Evolutionary conservation across 2,797 vertebrate species (phyloP).

Genomic region (Pterois miles): DNA sequence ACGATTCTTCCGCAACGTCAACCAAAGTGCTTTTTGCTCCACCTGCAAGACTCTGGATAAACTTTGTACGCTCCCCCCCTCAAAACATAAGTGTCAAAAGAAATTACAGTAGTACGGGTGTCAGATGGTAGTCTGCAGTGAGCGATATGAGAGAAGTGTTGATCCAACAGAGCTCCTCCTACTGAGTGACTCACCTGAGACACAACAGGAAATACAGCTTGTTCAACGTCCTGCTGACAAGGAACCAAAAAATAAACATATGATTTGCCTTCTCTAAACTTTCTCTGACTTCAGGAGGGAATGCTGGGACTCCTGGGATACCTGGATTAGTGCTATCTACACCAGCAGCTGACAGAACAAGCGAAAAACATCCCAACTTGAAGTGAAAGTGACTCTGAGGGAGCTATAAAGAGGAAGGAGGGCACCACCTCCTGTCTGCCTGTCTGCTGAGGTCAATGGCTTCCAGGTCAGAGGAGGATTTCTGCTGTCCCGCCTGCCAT

Average conservation of each 20-base stretch:
- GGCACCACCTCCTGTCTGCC: neutral
- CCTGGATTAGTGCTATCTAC: neutral
- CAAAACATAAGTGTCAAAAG: neutral
- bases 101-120: neutral
- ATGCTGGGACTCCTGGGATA: neutral
- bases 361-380: neutral
- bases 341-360: neutral
- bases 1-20: too few relatives aligned
- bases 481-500: slow-evolving; percentile 20
- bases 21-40: neutral
- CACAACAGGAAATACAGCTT: slow-evolving; percentile 2
- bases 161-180: slow-evolving; percentile 12
- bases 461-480: slow-evolving; percentile 10
- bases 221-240: neutral
- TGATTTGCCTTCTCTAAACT: neutral
- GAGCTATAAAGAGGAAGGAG: neutral
- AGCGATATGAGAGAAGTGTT: too few relatives aligned
- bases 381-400: neutral
- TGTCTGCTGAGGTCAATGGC: slow-evolving; percentile 12
- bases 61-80: neutral
- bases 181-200: neutral
- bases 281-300: neutral
- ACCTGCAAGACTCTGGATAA: neutral
- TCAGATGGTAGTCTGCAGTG: neutral
- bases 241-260: neutral